Evolutionary conservation across 1,140 invertebrate species (phyloP), one percentile per base, ranked within the genome.

Genomic region (Drosophila busckii): DNA sequence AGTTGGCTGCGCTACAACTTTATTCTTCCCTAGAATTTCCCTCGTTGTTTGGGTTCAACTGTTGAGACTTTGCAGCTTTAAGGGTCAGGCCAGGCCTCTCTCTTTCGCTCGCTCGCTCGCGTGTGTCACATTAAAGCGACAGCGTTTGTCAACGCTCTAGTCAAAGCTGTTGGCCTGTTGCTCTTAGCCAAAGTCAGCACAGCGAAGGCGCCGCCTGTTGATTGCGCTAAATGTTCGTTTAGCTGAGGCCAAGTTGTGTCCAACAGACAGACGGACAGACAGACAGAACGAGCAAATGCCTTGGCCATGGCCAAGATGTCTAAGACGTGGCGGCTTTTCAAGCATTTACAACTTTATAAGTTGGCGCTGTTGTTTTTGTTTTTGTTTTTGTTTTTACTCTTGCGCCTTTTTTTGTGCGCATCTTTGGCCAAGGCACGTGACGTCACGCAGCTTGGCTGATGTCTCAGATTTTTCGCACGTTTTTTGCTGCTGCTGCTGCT

Each of bases 301-400:
- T 49, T 45, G 34, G 64, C 50, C 58, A 45, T 73, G 73, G 73
- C 69, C 75, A 68, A 78, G 73, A 54, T 53, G 40, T 50, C 64
- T 69, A 53, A 68, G 70, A 42, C 37, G 23, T 42, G 63, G 48
- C 66, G 42, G 32, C 42, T 31, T 25, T 48, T 53, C 34, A 35
- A 32, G 40, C 41, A 17, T 76, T 75, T 55, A 75, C 70, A 76
- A 76, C 70, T 75, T 65, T 44, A 76, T 76, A 75, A 75, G 70
- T 64, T 70, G 63, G 32, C 38, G 22, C 37, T 42, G 41, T 20
- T 9, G n/a, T 29, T 25, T 25, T 25, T 63, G 38, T 38, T 54
- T 22, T 15, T 20, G 48, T 34, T 26, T 2, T 31, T 62, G 50
- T 10, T 53, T 20, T n/a, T 54, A 9, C 22, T 52, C 37, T 22